Evolutionary conservation across 2,888 invertebrate species (phyloP).

Genomic region (Lasioglossum lativentre): DNA sequence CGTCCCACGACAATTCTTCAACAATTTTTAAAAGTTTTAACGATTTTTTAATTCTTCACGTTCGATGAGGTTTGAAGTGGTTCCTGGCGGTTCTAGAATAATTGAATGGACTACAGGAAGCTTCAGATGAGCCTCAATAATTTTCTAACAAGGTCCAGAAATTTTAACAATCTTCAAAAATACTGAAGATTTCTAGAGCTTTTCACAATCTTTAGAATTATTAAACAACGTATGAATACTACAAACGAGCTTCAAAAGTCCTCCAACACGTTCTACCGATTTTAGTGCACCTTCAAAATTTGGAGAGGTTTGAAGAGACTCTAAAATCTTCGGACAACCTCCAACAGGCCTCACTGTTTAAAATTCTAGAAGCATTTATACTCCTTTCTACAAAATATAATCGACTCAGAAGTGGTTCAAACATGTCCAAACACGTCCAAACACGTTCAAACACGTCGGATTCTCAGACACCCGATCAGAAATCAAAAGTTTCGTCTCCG

Average conservation of each 20-base stretch:
- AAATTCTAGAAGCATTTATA: not conserved
- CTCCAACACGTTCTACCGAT: not conserved
- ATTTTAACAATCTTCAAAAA: not conserved
- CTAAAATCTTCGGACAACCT: not conserved
- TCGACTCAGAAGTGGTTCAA: not conserved
- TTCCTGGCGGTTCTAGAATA: not conserved
- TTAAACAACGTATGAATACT: not conserved
- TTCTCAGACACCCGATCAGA: not conserved
- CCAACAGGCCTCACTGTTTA: not conserved
- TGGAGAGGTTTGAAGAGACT: not conserved
- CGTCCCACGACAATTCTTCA: too few relatives aligned
- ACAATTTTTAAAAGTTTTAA: not conserved
- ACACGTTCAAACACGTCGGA: not conserved
- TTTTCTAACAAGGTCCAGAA: not conserved
- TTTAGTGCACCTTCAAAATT: not conserved
- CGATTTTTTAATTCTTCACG: not conserved
- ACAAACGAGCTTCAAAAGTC: not conserved
- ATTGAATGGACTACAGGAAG: not conserved
- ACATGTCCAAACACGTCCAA: not conserved
- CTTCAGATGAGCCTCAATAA: not conserved
- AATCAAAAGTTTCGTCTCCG: slow-evolving; percentile 5
- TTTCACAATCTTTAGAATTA: not conserved
- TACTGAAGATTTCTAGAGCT: not conserved
- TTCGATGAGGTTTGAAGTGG: not conserved
- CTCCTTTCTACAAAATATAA: not conserved